Percentiles rank a stretch among this genome's conserved stretches.
These are phyloP conservation scores for Palythoa grandiflora DNA, from an alignment of 92 coral and sea anemone genomes.

Conservation along the genomic window DNA sequence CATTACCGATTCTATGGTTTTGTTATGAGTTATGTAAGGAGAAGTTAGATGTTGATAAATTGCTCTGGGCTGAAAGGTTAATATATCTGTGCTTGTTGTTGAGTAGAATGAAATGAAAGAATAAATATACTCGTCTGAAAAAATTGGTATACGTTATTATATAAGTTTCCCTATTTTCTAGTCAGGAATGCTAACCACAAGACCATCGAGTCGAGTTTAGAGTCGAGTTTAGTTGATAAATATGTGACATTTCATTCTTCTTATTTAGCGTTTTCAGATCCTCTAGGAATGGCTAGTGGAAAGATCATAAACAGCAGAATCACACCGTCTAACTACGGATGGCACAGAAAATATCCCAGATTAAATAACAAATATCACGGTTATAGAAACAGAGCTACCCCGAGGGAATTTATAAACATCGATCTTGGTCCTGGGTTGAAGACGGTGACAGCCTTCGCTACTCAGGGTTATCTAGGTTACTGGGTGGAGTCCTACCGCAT, in stretches of 20 bases:
- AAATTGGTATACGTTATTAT: too few species aligned
- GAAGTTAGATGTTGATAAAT: too few species aligned
- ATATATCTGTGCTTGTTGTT: too few species aligned
- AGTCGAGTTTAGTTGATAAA: background rate
- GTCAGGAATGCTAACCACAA: too few species aligned
- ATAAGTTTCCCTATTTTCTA: too few species aligned
- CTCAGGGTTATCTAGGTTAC: background rate
- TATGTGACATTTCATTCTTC: background rate
- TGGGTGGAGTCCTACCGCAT: conserved; percentile 42
- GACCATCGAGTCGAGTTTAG: background rate
- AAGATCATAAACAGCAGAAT: background rate
- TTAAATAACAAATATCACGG: background rate
- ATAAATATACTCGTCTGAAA: too few species aligned
- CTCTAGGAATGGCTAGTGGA: conserved; percentile 33
- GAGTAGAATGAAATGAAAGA: too few species aligned
- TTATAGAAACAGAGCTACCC: background rate
- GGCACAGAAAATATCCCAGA: background rate
- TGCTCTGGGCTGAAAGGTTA: too few species aligned
- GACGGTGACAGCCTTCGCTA: conserved; percentile 28
- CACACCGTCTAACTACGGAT: background rate
- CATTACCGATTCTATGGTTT: too few species aligned
- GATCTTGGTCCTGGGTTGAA: conserved; percentile 35
- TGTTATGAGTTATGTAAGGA: too few species aligned
- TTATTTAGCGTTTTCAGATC: conserved; percentile 20
- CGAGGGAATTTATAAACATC: background rate